Conservation (phyloP, 2,113 vertebrate species). For the Pavo muticus region DNA sequence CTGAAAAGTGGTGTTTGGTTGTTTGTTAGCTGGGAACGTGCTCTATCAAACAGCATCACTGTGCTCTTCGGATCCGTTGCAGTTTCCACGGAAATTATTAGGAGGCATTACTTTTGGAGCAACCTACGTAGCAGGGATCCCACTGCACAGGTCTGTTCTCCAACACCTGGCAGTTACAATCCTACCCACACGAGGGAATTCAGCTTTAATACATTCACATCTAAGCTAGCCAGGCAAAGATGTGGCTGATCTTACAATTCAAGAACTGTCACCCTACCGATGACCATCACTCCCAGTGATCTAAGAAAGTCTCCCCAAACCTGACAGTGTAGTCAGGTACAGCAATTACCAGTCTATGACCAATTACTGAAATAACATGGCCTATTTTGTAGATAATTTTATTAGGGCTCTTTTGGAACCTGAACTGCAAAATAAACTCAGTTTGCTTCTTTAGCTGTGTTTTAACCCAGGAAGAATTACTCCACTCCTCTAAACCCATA, state of each 20-base stretch:
- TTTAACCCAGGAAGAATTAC: neutral
- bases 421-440: neutral
- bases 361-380: neutral
- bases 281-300: neutral
- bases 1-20: neutral
- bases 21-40: neutral
- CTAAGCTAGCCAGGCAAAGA: neutral
- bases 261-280: neutral
- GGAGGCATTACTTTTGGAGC: neutral
- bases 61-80: neutral
- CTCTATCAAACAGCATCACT: neutral
- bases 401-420: neutral
- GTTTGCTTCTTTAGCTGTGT: neutral
- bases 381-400: neutral
- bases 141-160: neutral
- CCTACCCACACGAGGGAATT: neutral
- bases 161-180: neutral
- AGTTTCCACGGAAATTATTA: neutral
- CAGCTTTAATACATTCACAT: neutral
- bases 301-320: neutral
- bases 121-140: neutral
- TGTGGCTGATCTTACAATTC: neutral
- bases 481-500: neutral
- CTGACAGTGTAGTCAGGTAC: neutral
- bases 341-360: neutral